Evolutionary conservation across 2,888 invertebrate species (phyloP).

Genomic region (Eupsilia transversa): DNA sequence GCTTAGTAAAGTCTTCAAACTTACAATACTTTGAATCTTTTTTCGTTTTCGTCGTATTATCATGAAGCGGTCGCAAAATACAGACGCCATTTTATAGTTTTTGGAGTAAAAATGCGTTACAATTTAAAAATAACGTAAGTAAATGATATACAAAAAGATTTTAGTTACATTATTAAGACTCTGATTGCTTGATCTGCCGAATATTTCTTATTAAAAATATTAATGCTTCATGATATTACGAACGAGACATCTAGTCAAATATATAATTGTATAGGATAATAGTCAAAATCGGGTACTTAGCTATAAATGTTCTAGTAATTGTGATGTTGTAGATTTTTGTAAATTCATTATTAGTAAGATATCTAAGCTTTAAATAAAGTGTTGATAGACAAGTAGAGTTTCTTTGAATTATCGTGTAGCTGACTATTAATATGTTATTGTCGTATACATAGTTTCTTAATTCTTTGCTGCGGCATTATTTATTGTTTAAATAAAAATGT

Average conservation of each 20-base stretch:
- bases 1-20: constrained; percentile 63
- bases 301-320: constrained; percentile 77
- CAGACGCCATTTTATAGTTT: not conserved
- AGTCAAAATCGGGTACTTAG: constrained; percentile 73
- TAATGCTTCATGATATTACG: constrained; percentile 29
- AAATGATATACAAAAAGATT: not conserved
- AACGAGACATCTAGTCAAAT: constrained; percentile 44
- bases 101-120: not conserved
- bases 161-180: not conserved
- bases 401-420: constrained; percentile 51
- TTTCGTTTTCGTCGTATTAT: constrained; percentile 40
- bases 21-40: constrained; percentile 43
- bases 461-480: constrained; percentile 43
- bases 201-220: not conserved
- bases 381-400: constrained; percentile 63
- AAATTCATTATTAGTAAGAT: constrained; percentile 74
- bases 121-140: not conserved
- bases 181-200: not conserved
- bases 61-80: not conserved
- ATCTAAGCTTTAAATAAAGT: constrained; percentile 71
- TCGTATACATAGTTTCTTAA: not conserved
- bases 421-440: constrained; percentile 34
- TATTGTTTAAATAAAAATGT: constrained; percentile 58
- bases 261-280: constrained; percentile 63
- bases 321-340: constrained; percentile 84